Base-by-base conservation (phyloP, 2,113 vertebrate species). In the Microcebus murinus region DNA sequence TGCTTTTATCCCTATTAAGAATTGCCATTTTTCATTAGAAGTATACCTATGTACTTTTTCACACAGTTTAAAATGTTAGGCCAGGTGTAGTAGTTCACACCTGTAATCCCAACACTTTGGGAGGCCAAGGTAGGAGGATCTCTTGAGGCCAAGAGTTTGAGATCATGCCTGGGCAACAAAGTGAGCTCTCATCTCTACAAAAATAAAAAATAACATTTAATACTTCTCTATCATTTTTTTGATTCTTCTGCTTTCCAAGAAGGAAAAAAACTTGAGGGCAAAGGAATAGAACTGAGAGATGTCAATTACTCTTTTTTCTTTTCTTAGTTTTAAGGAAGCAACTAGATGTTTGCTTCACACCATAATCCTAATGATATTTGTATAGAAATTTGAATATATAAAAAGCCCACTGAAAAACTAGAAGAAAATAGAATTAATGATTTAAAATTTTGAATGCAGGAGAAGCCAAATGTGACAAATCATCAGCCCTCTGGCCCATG, bases 351-450 rank as follows among this genome's bases (percentile, higher is more conserved):
- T 76, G 9, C 12, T n/a, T 55, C n/a, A 77, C 6, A 65, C 29
- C 12, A 45, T 36, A 63, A 48, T 71, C 31, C 67, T 96, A 79
- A 90, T 55, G 42, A 55, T 17, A 55, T 4, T 48, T 84, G n/a
- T 63, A 65, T 65, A 93, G 36, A 57, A 86, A 73, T 90, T 71
- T 85, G 65, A 90, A 39, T 90, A 90, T 25, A 93, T 91, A 57
- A 82, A 87, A 94, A 82, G 55, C 45, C 34, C 31, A 80, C 29
- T 93, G 36, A 73, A 85, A 89, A 84, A 80, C 39, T 73, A 36
- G 31, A 85, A 87, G 48, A 73, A 89, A 81, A 90, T 27, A 85
- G 63, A 90, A 57, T 2, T 65, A 55, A 23, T 71, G 70, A 71
- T 42, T 42, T 71, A 71, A 36, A 71, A 71, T 90, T 85, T 45